Conservation (phyloP, 2,888 invertebrate genomes). For the Pasiphila rectangulata region DNA sequence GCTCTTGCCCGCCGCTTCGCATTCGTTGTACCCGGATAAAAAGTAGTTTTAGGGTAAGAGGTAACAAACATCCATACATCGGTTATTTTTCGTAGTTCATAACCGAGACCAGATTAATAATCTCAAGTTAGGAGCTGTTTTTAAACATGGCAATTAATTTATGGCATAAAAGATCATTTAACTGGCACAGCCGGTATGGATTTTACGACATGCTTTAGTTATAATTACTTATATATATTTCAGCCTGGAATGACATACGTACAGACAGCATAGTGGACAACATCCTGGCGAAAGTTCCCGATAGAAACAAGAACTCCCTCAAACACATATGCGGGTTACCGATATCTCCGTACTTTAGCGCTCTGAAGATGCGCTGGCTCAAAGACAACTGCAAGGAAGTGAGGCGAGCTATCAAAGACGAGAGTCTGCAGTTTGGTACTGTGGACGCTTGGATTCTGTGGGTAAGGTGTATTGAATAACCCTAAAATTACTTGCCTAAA, state of each 20-base stretch:
- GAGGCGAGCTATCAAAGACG: constrained; percentile 86
- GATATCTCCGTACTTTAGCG: constrained; percentile 95
- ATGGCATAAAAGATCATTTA: no score
- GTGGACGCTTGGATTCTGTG: constrained; percentile 98
- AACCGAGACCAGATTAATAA: no score
- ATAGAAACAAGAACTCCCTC: constrained; percentile 85
- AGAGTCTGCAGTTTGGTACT: constrained; percentile 91
- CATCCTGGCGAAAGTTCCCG: constrained; percentile 89
- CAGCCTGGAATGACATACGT: constrained; percentile 97
- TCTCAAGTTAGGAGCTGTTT: no score
- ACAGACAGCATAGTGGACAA: constrained; percentile 94
- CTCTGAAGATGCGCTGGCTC: constrained; percentile 93
- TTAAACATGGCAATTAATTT: not conserved
- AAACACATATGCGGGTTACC: constrained; percentile 91
- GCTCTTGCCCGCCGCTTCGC: no score
- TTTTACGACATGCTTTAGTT: no score
- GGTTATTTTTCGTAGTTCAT: no score
- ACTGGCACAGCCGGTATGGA: no score
- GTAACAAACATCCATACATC: no score
- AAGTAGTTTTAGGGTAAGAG: no score
- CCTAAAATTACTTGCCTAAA: no score
- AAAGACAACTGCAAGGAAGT: constrained; percentile 90
- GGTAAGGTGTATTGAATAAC: constrained; percentile 78
- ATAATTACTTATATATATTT: not conserved
- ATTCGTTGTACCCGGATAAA: no score